Percentiles rank a stretch among this genome's conserved stretches.
These are phyloP conservation scores for Stichodactyla mertensii DNA, from an alignment of 64 coral and sea anemone genomes.

Conservation along the genomic window DNA sequence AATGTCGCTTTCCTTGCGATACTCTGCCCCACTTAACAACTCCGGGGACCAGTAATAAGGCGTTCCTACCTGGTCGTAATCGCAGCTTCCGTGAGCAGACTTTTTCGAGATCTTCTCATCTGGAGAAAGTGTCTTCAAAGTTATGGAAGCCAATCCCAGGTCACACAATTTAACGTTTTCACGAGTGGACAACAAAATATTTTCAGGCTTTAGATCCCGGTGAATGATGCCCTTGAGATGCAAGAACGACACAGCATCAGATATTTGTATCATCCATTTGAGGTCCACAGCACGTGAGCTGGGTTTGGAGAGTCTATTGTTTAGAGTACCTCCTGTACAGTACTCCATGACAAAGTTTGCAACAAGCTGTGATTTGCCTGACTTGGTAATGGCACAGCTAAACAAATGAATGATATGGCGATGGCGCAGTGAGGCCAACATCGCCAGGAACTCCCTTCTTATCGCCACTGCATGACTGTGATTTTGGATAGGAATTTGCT, in stretches of 20 bases:
- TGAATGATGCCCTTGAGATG: constrained; percentile 19
- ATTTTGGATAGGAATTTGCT: constrained; percentile 34
- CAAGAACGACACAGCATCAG: constrained; percentile 31
- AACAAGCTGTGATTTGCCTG: background rate
- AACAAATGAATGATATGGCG: constrained; percentile 30
- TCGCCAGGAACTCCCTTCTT: constrained; percentile 23
- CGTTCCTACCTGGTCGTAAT: constrained; percentile 30
- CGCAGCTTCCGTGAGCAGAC: background rate
- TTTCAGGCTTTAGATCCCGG: constrained; percentile 43
- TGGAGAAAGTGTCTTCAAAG: background rate
- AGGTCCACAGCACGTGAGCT: constrained; percentile 3
- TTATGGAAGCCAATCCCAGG: background rate
- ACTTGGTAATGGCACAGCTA: constrained; percentile 19
- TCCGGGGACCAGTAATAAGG: constrained; percentile 47
- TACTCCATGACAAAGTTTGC: constrained; percentile 55
- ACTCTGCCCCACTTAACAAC: constrained; percentile 6
- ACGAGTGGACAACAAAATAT: constrained; percentile 16
- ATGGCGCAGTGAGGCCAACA: constrained; percentile 26
- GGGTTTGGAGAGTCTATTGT: constrained; percentile 5
- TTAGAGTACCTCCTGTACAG: constrained; percentile 30
- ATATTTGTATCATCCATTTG: constrained; percentile 43
- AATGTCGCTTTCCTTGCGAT: constrained; percentile 30
- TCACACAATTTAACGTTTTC: background rate
- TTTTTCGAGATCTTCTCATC: background rate
- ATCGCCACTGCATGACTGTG: constrained; percentile 14